Evolutionary conservation across 2,888 invertebrate species (phyloP), one percentile per base, ranked within the genome.

Genomic region (Odontocolon sp.): DNA sequence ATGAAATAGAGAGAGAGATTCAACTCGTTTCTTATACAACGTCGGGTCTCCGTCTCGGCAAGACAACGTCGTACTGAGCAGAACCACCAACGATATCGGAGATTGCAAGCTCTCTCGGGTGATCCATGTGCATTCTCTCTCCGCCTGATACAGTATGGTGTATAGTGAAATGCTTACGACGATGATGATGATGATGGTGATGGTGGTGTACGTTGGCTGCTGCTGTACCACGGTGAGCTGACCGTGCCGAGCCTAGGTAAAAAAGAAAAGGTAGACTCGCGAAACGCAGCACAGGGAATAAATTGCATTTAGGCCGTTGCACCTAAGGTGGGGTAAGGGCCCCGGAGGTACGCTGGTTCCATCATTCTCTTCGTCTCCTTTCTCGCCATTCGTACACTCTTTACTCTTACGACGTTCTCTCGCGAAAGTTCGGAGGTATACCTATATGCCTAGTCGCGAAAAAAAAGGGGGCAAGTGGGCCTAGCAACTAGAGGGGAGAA

Each of bases 231-330:
- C 14, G 40, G 40, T 26, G 28, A 47, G 28, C 9, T 36, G 16
- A 6, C 16, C n/a, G 47, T 42, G 61, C 59, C 38, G 33, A 54
- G 63, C 61, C 68, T 80, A 80, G 77, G 74, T 69, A 76, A 79
- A 82, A 78, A 75, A 68, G 64, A 79, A 78, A 77, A 80, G 70
- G 70, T 45, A 64, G 57, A 77, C 71, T 61, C 18, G 67, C 63
- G 63, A 69, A 72, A 69, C 59, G 26, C 74, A 73, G 75, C 69
- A 72, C 61, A 81, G 82, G 83, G 87, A 86, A 85, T 86, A 87
- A 86, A 87, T 88, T 87, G 88, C 88, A 89, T 89, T 88, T 89
- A 86, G 88, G 88, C 85, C 87, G 85, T 86, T 88, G 88, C 87
- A 87, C 84, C 84, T 85, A 81, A 82, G 80, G 83, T 84, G 85